A percentile compares a stretch with the other conserved stretches of the same genome.
phyloP scores from a whole-genome alignment of 2,797 vertebrate genomes.

The Propithecus perrieri region DNA sequence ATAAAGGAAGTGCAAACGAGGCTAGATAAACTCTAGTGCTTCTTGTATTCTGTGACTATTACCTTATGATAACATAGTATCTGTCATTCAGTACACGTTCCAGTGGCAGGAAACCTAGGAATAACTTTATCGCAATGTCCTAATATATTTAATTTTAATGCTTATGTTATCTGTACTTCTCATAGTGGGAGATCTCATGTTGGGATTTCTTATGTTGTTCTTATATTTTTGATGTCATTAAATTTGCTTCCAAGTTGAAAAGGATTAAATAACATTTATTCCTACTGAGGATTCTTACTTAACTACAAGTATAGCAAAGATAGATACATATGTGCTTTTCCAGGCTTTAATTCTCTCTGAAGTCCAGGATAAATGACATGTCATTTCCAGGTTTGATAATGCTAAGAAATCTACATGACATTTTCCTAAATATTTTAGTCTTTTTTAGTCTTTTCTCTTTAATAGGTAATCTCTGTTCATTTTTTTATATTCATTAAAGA shows the following conservation, averaged over 20 bases:
- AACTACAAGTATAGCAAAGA: not conserved
- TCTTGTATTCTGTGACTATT: not conserved
- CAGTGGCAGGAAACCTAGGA: not conserved
- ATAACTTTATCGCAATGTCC: not conserved
- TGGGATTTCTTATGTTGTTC: not conserved
- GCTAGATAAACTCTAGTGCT: not conserved
- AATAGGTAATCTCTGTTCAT: not conserved
- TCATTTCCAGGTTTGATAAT: slow-evolving; percentile 12
- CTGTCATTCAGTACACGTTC: not conserved
- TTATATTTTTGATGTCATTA: not conserved
- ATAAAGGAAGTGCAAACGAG: not conserved
- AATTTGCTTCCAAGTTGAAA: not conserved
- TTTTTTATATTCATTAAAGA: not conserved
- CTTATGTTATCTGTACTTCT: not conserved
- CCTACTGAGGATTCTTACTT: not conserved
- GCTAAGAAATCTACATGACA: not conserved
- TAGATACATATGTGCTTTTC: not conserved
- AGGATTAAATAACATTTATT: not conserved
- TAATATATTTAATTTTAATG: not conserved
- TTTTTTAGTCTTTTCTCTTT: not conserved
- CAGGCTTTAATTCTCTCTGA: not conserved
- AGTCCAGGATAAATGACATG: not conserved
- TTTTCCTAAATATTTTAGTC: slow-evolving; percentile 17
- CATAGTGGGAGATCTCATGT: not conserved
- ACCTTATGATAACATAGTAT: not conserved